Evolutionary conservation across 1,140 invertebrate genomes (phyloP), one percentile per base, ranked within the genome.

Genomic region (Listronotus oregonensis): DNA sequence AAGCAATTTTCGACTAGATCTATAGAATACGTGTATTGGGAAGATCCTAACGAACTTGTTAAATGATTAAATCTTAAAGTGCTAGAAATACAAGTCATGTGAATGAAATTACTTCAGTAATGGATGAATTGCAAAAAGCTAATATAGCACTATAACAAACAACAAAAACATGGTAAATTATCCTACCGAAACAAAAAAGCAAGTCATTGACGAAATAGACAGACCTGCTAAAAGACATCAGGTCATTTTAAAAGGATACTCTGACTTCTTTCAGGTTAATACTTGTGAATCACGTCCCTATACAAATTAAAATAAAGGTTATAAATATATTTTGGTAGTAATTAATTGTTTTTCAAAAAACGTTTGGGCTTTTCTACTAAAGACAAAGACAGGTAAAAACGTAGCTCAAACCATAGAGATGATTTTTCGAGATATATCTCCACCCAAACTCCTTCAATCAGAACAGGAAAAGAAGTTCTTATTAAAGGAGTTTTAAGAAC

Each of bases 271-370:
- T 44, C 59, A 71, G 64, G 51, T 43, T 15, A 68, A 73, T 67
- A 44, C 64, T 39, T 58, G 64, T 17, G 70, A 71, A 51, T 56
- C 70, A 54, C 58, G 58, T 10, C 57, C 59, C 18, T 69, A 63
- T 60, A 54, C 61, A 37, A 70, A 50, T 46, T 56, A 67, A 44
- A 75, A 76, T 70, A 64, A 69, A 21, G 71, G 68, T n/a, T 66
- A 62, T 56, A 64, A 65, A 46, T 77, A 76, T 50, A 73, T 77
- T 11, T 58, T 77, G n/a, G 59, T 67, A 9, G 66, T 73, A 6
- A 77, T 76, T 15, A 66, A 75, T 67, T 66, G 69, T 54, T 76
- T 77, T 69, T 66, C 63, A 12, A 75, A 77, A 57, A 75, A 61
- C 62, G 67, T 68, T 11, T 77, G 65, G 65, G 60, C 57, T 32